Conservation (phyloP, 2,888 invertebrate species). For the Tachina fera region DNA sequence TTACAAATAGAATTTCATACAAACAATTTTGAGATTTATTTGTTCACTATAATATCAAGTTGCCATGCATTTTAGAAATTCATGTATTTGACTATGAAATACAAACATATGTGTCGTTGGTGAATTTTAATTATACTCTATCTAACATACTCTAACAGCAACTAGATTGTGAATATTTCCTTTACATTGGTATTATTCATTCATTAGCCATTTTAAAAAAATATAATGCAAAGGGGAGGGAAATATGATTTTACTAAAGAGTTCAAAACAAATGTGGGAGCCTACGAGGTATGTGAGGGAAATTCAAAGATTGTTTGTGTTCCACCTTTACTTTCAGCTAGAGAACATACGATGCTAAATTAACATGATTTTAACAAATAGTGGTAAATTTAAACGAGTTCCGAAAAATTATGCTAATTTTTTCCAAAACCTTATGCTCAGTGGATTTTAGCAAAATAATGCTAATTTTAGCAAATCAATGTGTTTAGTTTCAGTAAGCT, state of each 20-base stretch:
- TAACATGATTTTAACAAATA: too few species aligned
- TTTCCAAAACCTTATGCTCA: too few species aligned
- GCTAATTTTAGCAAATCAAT: slow-evolving; percentile 1
- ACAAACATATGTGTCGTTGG: neutral
- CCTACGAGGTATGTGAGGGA: neutral
- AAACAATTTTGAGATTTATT: slow-evolving; percentile 11
- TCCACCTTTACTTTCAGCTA: too few species aligned
- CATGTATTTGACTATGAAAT: slow-evolving; percentile 6
- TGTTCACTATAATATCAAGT: slow-evolving; percentile 29
- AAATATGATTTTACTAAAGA: neutral
- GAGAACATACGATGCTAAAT: too few species aligned
- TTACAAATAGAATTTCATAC: slow-evolving; percentile 22
- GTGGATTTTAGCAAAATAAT: neutral
- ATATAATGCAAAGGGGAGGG: neutral
- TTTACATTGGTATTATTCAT: slow-evolving; percentile 19
- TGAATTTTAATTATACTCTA: neutral
- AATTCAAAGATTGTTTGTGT: neutral
- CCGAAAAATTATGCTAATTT: too few species aligned
- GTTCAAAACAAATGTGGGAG: neutral
- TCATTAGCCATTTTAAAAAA: slow-evolving; percentile 22
- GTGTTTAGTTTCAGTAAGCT: too few species aligned
- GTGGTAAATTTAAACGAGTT: too few species aligned
- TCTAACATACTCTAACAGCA: neutral
- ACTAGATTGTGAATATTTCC: slow-evolving; percentile 10
- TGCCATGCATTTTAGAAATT: slow-evolving; percentile 25